Conservation (phyloP, 2,113 vertebrate genomes). For the Rhizomys pruinosus region DNA sequence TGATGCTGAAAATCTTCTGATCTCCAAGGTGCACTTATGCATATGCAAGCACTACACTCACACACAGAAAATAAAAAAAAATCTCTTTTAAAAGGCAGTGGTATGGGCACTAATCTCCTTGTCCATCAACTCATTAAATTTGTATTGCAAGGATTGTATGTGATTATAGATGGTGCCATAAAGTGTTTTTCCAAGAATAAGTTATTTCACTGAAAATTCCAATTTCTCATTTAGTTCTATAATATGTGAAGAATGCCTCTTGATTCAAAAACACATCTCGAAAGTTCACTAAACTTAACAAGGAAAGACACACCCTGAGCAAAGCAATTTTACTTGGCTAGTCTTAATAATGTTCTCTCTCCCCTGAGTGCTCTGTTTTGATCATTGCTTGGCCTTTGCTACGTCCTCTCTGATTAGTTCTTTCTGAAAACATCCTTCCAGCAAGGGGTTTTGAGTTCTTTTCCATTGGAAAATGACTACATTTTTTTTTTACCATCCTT, state of each 20-base stretch:
- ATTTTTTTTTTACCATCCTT: background rate
- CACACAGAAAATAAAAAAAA: too few species aligned
- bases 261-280: background rate
- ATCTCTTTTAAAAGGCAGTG: background rate
- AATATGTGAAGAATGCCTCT: conserved; percentile 8
- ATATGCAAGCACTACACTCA: too few species aligned
- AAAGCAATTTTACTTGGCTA: conserved; percentile 63
- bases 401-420: conserved; percentile 33
- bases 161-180: background rate
- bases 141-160: background rate
- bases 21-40: too few species aligned
- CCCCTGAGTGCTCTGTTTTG: conserved; percentile 41
- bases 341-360: background rate
- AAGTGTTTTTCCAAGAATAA: background rate
- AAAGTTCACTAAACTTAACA: conserved; percentile 40
- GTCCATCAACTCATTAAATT: background rate
- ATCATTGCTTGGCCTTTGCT: conserved; percentile 65
- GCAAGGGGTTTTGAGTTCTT: conserved; percentile 57
- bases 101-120: background rate
- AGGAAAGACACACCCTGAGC: conserved; percentile 31
- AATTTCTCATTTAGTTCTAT: background rate
- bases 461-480: conserved; percentile 41
- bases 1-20: background rate
- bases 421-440: conserved; percentile 58
- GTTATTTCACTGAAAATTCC: conserved; percentile 39